A percentile compares a stretch with the other conserved stretches of the same genome.
These are phyloP conservation scores for Drosophila infuscata DNA, from an alignment of 2,888 invertebrate species.

Conservation along the genomic window DNA sequence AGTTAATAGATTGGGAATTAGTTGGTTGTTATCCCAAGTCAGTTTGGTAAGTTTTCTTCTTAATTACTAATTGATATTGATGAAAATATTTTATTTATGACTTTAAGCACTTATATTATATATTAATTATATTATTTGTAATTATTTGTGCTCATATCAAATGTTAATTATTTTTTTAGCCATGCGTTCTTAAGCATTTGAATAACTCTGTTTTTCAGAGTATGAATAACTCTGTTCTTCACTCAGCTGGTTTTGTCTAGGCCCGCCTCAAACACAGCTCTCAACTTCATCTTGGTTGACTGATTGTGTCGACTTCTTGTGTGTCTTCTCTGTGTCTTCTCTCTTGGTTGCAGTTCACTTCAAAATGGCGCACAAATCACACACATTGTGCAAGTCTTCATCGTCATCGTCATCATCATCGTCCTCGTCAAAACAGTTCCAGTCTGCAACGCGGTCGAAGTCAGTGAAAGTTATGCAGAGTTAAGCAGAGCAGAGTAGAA, in stretches of 20 bases:
- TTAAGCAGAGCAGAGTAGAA: slow-evolving; percentile 9
- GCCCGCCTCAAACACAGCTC: slow-evolving; percentile 10
- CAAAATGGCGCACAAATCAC: slow-evolving; percentile 46
- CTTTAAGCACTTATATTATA: background rate
- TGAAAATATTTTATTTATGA: background rate
- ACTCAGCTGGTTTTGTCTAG: background rate
- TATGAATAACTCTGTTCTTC: background rate
- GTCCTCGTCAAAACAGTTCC: slow-evolving; percentile 1
- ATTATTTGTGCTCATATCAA: background rate
- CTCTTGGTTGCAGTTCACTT: slow-evolving; percentile 18
- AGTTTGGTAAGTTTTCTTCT: background rate
- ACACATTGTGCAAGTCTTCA: slow-evolving; percentile 48
- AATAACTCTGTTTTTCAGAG: too few relatives aligned
- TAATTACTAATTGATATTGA: background rate
- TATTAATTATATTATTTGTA: background rate
- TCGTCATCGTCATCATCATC: slow-evolving; percentile 1
- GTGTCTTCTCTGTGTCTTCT: background rate
- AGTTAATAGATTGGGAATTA: background rate
- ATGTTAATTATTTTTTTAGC: background rate
- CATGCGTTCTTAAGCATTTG: background rate
- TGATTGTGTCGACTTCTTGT: slow-evolving; percentile 20
- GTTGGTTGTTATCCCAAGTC: background rate
- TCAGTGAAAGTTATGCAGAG: slow-evolving; percentile 73
- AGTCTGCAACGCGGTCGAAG: slow-evolving; percentile 19
- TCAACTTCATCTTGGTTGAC: slow-evolving; percentile 21